Conservation (phyloP, 2,888 invertebrate species). For the Micropterix aruncella region DNA sequence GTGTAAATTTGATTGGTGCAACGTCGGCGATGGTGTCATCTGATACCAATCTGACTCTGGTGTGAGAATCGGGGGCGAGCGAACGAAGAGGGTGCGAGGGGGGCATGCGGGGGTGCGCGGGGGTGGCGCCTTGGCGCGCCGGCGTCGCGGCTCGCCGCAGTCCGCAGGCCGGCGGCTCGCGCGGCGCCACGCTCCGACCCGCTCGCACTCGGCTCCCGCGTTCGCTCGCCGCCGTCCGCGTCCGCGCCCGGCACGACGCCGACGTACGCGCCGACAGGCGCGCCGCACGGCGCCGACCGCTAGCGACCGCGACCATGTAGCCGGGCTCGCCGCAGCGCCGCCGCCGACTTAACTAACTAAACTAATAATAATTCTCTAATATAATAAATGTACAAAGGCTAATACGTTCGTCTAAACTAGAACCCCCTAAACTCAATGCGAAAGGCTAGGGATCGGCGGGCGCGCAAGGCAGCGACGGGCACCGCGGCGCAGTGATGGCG, state of each 20-base stretch:
- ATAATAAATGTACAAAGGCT: not conserved
- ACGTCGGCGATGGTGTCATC: too few relatives aligned
- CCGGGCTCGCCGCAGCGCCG: not conserved
- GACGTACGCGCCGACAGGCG: constrained; percentile 15
- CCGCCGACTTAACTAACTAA: not conserved
- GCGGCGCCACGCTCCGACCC: constrained; percentile 25
- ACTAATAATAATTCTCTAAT: not conserved
- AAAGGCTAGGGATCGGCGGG: not conserved
- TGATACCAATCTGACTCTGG: not conserved
- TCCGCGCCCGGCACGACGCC: constrained; percentile 25
- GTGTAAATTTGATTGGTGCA: too few relatives aligned
- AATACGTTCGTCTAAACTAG: not conserved
- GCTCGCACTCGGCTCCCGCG: constrained; percentile 38
- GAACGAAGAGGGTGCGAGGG: constrained; percentile 38
- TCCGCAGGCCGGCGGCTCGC: constrained; percentile 13
- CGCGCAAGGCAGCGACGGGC: too few relatives aligned
- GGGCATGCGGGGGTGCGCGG: constrained; percentile 29
- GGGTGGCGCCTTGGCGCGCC: constrained; percentile 4
- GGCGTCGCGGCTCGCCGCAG: constrained; percentile 1
- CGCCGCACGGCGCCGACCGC: not conserved
- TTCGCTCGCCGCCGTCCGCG: constrained; percentile 31
- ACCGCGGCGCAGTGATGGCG: not conserved
- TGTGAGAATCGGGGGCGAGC: constrained; percentile 18
- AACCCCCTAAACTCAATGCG: not conserved
- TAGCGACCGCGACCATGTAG: not conserved